phyloP scores from a whole-genome alignment of 2,113 vertebrate genomes.

The Triplophysa dalaica region DNA sequence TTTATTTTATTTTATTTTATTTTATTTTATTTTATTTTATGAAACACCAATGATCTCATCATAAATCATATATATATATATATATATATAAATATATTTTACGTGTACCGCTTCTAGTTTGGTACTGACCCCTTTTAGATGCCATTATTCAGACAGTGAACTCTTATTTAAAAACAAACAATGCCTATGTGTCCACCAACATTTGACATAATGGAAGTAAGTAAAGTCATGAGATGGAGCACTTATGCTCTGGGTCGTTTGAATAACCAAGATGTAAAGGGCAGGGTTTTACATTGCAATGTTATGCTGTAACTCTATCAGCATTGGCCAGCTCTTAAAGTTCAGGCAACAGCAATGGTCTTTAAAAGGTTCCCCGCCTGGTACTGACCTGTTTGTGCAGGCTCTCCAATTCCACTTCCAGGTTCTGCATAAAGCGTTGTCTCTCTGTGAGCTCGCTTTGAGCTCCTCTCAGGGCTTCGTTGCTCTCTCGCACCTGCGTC shows the following conservation, averaged over 20 bases:
- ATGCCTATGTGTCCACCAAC: slow-evolving; percentile 3
- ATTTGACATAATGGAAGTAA: slow-evolving; percentile 26
- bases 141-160: slow-evolving; percentile 19
- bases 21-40: too few relatives aligned
- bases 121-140: slow-evolving; percentile 1
- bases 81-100: too few relatives aligned
- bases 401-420: slow-evolving; percentile 78
- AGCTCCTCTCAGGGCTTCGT: slow-evolving; percentile 69
- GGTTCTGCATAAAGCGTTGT: slow-evolving; percentile 76
- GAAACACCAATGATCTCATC: too few relatives aligned
- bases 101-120: neutral
- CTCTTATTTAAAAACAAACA: neutral
- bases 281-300: slow-evolving; percentile 42
- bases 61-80: too few relatives aligned
- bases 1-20: too few relatives aligned
- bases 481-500: slow-evolving; percentile 74
- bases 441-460: slow-evolving; percentile 74
- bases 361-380: slow-evolving; percentile 37
- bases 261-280: slow-evolving; percentile 41
- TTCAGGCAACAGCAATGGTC: slow-evolving; percentile 38
- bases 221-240: slow-evolving; percentile 23
- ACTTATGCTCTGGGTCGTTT: slow-evolving; percentile 35
- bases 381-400: slow-evolving; percentile 77
- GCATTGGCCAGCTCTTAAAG: slow-evolving; percentile 28
- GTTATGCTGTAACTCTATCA: slow-evolving; percentile 43